phyloP scores from a whole-genome alignment of 2,797 vertebrate genomes.

The Odontamblyopus rebecca region DNA sequence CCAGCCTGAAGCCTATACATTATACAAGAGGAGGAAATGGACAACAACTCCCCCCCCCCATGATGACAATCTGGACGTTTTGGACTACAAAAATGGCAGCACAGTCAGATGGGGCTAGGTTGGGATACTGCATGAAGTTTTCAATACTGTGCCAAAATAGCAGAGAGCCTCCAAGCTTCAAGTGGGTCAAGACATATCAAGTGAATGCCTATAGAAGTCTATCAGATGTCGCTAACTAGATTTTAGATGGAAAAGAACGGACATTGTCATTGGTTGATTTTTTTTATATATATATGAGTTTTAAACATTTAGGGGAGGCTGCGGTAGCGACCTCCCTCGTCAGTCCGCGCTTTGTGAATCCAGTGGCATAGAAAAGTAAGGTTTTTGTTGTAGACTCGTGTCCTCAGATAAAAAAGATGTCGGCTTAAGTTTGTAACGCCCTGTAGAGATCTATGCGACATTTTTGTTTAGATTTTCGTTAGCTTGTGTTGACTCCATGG shows the following conservation, averaged over 20 bases:
- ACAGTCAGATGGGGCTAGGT: constrained; percentile 22
- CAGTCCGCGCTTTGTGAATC: constrained; percentile 74
- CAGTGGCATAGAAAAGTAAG: constrained; percentile 78
- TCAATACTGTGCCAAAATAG: constrained; percentile 40
- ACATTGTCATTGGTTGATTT: constrained; percentile 64
- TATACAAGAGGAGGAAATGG: background rate
- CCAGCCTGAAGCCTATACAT: constrained; percentile 38
- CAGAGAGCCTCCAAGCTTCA: constrained; percentile 25
- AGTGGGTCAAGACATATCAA: constrained; percentile 80
- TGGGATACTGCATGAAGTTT: constrained; percentile 23
- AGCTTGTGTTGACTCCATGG: constrained; percentile 75
- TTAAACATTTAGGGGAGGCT: constrained; percentile 40
- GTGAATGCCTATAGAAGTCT: constrained; percentile 62
- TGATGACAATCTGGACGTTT: constrained; percentile 53
- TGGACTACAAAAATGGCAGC: constrained; percentile 48
- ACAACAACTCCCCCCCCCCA: constrained; percentile 22
- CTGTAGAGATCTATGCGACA: constrained; percentile 63
- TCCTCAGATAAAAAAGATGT: constrained; percentile 50
- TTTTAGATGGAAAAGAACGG: constrained; percentile 48
- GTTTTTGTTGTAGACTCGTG: constrained; percentile 78
- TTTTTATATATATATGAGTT: constrained; percentile 63
- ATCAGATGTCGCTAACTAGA: constrained; percentile 61
- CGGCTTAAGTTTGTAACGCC: constrained; percentile 69
- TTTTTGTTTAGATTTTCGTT: constrained; percentile 65
- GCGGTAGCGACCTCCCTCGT: constrained; percentile 54